Base-by-base conservation (phyloP, 1,140 invertebrate genomes). In the Amphibalanus amphitrite region DNA sequence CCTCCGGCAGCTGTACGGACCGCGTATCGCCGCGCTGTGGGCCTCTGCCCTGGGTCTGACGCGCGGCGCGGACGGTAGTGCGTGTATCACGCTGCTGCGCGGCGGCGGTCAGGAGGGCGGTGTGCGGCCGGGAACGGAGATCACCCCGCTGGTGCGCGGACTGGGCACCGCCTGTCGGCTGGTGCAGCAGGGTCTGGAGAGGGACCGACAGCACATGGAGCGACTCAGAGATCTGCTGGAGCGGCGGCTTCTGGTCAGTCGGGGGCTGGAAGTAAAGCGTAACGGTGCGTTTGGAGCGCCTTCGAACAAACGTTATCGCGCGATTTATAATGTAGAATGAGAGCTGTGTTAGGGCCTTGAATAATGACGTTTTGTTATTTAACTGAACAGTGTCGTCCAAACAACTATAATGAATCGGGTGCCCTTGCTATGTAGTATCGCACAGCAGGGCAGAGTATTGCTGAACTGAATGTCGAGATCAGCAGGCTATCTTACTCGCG, bases 91-190 rank as follows among this genome's bases (percentile, higher is more conserved):
- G 4, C 74, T 85, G 71, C 77, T 87, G 59, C 81, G 80, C 77
- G 86, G 86, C 15, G 86, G 86, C 28, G 85, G 85, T n/a, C 86
- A 87, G 77, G 86, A 87, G 77, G 77, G 78, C 64, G 81, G 81
- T 29, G 81, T 79, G 40, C 77, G 86, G 72, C 80, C 86, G 38
- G 86, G 86, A 38, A 88, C 86, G 67, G 86, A 87, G 80, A 88
- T 88, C 75, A 86, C 84, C 26, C 80, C 81, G n/a, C 86, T 86
- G 84, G 85, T 87, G 73, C 82, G 79, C 70, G 86, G 86, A 0
- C 76, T 88, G 20, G 86, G 86, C 70, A 80, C 76, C 70, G 85
- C 85, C 64, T 82, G 84, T 71, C 78, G 82, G 70, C 77, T 87
- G 29, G 84, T 86, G 0, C 70, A 69, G 26, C 73, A 78, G n/a